Evolutionary conservation across 2,113 vertebrate genomes (phyloP).

Genomic region (Cricetomys ansorgei): DNA sequence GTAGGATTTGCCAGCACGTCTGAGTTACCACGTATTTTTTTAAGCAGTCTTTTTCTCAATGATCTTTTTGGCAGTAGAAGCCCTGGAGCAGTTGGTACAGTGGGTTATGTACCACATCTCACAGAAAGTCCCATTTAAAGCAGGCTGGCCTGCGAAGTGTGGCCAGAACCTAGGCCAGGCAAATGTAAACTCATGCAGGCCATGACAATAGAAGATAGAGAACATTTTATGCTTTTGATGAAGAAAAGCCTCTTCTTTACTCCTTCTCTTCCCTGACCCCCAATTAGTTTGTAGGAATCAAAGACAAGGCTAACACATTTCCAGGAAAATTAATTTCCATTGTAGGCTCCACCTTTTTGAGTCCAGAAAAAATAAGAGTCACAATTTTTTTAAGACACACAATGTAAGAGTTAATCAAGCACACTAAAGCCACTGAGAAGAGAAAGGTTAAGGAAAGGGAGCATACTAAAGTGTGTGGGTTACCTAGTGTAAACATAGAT

Average conservation of each 20-base stretch:
- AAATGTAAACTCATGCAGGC: background rate
- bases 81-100: background rate
- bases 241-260: background rate
- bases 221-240: background rate
- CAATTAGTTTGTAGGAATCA: background rate
- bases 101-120: slow-evolving; percentile 36
- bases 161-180: background rate
- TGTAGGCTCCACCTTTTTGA: background rate
- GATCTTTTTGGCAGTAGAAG: slow-evolving; percentile 51
- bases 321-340: background rate
- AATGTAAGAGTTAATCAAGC: background rate
- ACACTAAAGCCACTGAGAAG: background rate
- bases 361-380: background rate
- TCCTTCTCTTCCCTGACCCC: background rate
- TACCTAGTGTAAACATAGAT: no score
- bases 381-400: background rate
- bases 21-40: slow-evolving; percentile 60
- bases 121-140: slow-evolving; percentile 51
- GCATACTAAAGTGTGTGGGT: background rate
- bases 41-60: slow-evolving; percentile 77
- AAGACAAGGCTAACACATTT: background rate
- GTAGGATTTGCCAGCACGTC: background rate
- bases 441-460: background rate
- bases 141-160: background rate
- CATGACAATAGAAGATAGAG: background rate